Evolutionary conservation across 2,888 invertebrate genomes (phyloP).

Genomic region (Eilema caniola): DNA sequence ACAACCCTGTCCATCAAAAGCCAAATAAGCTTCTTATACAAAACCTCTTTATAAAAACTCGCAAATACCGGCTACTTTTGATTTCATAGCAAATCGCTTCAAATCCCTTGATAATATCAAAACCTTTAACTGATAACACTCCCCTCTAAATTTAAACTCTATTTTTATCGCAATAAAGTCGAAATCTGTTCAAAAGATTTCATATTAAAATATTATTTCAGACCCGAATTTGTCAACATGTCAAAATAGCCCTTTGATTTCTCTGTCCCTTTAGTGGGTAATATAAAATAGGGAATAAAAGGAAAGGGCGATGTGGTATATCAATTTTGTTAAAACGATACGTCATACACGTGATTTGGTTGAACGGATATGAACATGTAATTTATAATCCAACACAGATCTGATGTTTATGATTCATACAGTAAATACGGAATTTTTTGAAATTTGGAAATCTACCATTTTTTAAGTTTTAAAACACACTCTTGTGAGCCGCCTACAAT

Average conservation of each 20-base stretch:
- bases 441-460: neutral
- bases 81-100: conserved; percentile 75
- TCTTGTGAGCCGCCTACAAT: too few species aligned
- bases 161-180: conserved; percentile 15
- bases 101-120: conserved; percentile 77
- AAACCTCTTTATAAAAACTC: conserved; percentile 55
- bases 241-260: conserved; percentile 85
- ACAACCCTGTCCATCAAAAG: conserved; percentile 53
- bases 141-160: conserved; percentile 35
- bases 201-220: conserved; percentile 69
- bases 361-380: conserved; percentile 39
- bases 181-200: conserved; percentile 24
- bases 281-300: conserved; percentile 64
- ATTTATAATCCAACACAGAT: conserved; percentile 24
- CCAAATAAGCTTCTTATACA: conserved; percentile 62
- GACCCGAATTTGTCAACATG: conserved; percentile 82
- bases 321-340: conserved; percentile 73
- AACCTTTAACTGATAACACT: conserved; percentile 62
- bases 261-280: conserved; percentile 71
- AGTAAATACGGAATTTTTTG: neutral
- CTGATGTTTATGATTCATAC: conserved; percentile 21
- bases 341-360: conserved; percentile 53
- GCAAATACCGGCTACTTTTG: conserved; percentile 65
- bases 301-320: conserved; percentile 64
- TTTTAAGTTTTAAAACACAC: neutral